Evolutionary conservation across 2,113 vertebrate species (phyloP).

Genomic region (Lycocorax pyrrhopterus): DNA sequence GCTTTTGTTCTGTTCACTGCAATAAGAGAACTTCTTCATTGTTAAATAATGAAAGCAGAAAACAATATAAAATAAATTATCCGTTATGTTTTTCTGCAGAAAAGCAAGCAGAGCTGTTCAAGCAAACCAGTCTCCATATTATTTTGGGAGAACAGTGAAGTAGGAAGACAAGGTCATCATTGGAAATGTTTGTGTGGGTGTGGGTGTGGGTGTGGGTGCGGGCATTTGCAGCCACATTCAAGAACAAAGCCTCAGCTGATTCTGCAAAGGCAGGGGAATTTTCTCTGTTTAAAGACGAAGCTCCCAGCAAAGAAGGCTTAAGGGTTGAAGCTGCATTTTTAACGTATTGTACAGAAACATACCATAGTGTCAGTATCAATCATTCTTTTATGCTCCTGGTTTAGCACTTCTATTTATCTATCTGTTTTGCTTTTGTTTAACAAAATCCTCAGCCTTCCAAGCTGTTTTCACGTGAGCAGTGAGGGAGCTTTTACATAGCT

Average conservation of each 20-base stretch:
- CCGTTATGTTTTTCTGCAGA: neutral
- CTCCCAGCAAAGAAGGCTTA: neutral
- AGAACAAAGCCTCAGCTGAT: neutral
- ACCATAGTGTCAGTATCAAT: neutral
- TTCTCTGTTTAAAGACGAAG: neutral
- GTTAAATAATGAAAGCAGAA: neutral
- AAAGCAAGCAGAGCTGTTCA: neutral
- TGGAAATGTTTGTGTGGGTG: neutral
- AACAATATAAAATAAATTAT: neutral
- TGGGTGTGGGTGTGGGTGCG: too few relatives aligned
- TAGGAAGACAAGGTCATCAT: neutral
- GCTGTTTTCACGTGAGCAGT: rapidly evolving
- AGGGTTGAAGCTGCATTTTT: neutral
- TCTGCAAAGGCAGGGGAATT: neutral
- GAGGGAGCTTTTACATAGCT: neutral
- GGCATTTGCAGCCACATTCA: neutral
- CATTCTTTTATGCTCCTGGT: neutral
- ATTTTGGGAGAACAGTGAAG: neutral
- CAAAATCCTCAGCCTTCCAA: neutral
- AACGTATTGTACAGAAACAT: neutral
- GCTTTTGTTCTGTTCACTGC: neutral
- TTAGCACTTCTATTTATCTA: neutral
- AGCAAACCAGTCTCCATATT: neutral
- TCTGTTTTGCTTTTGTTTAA: neutral
- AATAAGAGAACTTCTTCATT: neutral